phyloP scores from a whole-genome alignment of 2,797 vertebrate species.

The Eidolon dupreanum region DNA sequence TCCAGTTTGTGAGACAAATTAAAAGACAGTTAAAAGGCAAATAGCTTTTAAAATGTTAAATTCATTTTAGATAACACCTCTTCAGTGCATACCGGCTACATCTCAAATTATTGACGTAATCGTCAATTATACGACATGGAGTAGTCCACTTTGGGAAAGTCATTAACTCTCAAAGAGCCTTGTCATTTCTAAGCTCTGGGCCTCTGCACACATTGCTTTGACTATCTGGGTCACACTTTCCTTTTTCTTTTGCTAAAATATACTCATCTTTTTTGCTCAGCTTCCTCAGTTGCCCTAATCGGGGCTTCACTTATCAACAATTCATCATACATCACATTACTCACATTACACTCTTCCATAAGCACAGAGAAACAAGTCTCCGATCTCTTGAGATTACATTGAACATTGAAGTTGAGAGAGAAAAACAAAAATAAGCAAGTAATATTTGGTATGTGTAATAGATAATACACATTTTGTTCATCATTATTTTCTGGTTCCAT shows the following conservation, averaged over 20 bases:
- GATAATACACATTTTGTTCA: neutral
- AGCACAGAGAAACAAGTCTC: neutral
- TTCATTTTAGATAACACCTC: neutral
- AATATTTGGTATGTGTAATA: neutral
- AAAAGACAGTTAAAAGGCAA: neutral
- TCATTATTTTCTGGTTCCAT: neutral
- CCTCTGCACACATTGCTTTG: neutral
- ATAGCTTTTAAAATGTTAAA: neutral
- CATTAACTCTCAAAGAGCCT: neutral
- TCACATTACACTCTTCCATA: neutral
- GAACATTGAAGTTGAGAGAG: neutral
- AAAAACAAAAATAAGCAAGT: neutral
- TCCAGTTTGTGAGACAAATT: neutral
- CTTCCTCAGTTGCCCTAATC: neutral
- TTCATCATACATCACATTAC: neutral
- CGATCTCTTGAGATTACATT: neutral
- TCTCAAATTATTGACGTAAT: neutral
- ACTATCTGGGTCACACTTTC: neutral
- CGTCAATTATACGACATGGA: neutral
- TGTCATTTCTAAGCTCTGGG: neutral
- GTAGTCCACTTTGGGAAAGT: neutral
- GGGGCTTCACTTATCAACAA: neutral
- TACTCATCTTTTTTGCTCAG: neutral
- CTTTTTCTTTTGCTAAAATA: neutral
- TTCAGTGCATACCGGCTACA: neutral